Evolutionary conservation across 1,140 invertebrate species (phyloP), one percentile per base, ranked within the genome.

Genomic region (Saccostrea cuccullata): DNA sequence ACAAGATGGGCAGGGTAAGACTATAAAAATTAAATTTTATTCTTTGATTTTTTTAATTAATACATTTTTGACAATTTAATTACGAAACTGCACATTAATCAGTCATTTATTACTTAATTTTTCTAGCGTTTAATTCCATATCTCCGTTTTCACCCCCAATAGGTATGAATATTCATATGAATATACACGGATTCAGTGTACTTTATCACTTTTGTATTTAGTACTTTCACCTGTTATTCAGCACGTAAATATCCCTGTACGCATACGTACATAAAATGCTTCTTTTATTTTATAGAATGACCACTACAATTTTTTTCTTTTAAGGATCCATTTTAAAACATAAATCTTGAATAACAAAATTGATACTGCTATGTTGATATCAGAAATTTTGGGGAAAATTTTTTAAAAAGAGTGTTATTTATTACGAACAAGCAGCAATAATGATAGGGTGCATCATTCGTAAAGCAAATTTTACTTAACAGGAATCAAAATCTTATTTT

Each of bases 161-260:
- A 17, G 70, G 70, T 77, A 77, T 30, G 70, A 77, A 77, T 13
- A 77, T 13, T 36, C n/a, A 20, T 77, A 77, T 13, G 70, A 77
- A 77, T 13, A 77, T 13, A 30, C n/a, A 20, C 5, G n/a, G n/a
- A 64, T 64, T 64, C 1, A 64, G n/a, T 64, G 17, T n/a, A 64
- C 58, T 20, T 64, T 64, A 6, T 64, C 58, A 64, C 58, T n/a
- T 64, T 20, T 64, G 17, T 64, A 15, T 64, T 47, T 47, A 47
- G 47, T 47, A 47, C 47, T 3, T 47, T 47, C 5, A 47, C 47
- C 47, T 47, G 47, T 47, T 47, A 47, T 47, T 47, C 47, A 47
- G 47, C 47, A 47, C 47, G 0, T 47, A 47, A 5, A 47, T 47
- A 8, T 64, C 15, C n/a, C n/a, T 20, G 17, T 64, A 64, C 17